Conservation (phyloP, 2,113 vertebrate genomes). For the Spermophilus dauricus region DNA sequence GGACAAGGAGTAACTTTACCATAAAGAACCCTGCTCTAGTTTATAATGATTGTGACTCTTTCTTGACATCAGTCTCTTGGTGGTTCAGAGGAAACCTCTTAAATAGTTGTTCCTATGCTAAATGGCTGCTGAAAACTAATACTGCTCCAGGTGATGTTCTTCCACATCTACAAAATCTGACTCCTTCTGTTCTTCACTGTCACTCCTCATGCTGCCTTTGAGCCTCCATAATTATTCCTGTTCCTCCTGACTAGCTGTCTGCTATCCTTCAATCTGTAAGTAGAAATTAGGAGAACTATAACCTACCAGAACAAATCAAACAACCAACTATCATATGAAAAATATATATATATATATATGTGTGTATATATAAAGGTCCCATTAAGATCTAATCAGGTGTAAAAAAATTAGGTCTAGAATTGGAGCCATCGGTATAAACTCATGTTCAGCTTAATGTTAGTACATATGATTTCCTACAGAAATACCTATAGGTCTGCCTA, state of each 20-base stretch:
- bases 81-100: not conserved
- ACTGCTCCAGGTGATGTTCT: not conserved
- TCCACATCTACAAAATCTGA: not conserved
- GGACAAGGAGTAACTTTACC: no score
- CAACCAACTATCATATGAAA: not conserved
- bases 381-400: not conserved
- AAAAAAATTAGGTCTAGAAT: not conserved
- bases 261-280: not conserved
- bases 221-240: not conserved
- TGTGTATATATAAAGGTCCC: not conserved
- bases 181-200: not conserved
- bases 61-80: not conserved
- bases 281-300: not conserved
- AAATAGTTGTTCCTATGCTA: not conserved
- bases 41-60: not conserved
- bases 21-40: not conserved
- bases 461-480: not conserved
- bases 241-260: not conserved
- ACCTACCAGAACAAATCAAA: conserved; percentile 23
- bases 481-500: not conserved
- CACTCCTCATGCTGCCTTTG: not conserved
- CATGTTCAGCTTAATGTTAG: not conserved
- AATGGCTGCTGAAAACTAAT: not conserved
- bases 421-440: not conserved
- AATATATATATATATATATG: not conserved